phyloP scores from a whole-genome alignment of 2,797 vertebrate species.

The Paratrypauchen microcephalus region DNA sequence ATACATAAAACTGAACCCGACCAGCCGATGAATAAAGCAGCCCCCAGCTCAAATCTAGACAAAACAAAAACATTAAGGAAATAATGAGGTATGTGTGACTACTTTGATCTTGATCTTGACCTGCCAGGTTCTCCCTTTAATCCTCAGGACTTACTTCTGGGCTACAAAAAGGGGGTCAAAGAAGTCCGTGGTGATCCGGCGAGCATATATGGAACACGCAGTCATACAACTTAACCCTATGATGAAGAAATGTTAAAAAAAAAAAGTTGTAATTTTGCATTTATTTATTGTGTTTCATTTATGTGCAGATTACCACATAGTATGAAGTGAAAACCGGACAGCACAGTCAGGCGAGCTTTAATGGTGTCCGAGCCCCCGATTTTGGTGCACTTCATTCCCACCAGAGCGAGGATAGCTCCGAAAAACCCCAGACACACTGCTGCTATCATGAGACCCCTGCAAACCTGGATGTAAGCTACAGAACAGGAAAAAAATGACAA shows the following conservation, averaged over 20 bases:
- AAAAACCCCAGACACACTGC: slow-evolving; percentile 92
- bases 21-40: slow-evolving; percentile 84
- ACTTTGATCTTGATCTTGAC: slow-evolving; percentile 18
- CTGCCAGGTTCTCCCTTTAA: not conserved
- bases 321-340: slow-evolving; percentile 88
- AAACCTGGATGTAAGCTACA: slow-evolving; percentile 95
- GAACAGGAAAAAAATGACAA: slow-evolving; percentile 73
- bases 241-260: slow-evolving; percentile 14
- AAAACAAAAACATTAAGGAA: not conserved
- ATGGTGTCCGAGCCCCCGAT: slow-evolving; percentile 88
- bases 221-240: slow-evolving; percentile 90
- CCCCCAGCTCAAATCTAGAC: slow-evolving; percentile 81
- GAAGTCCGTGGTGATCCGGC: slow-evolving; percentile 95
- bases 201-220: slow-evolving; percentile 93
- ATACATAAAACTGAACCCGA: slow-evolving; percentile 78
- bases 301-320: slow-evolving; percentile 81
- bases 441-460: slow-evolving; percentile 92
- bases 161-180: slow-evolving; percentile 92
- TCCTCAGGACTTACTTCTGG: slow-evolving; percentile 87
- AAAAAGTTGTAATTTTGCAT: not conserved
- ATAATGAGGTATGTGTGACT: not conserved
- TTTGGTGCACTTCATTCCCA: slow-evolving; percentile 98
- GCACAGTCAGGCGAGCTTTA: slow-evolving; percentile 88
- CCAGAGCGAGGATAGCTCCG: slow-evolving; percentile 82
- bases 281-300: not conserved